Conservation (phyloP, 23 tunicate species). For the Halocynthia aurantium region DNA sequence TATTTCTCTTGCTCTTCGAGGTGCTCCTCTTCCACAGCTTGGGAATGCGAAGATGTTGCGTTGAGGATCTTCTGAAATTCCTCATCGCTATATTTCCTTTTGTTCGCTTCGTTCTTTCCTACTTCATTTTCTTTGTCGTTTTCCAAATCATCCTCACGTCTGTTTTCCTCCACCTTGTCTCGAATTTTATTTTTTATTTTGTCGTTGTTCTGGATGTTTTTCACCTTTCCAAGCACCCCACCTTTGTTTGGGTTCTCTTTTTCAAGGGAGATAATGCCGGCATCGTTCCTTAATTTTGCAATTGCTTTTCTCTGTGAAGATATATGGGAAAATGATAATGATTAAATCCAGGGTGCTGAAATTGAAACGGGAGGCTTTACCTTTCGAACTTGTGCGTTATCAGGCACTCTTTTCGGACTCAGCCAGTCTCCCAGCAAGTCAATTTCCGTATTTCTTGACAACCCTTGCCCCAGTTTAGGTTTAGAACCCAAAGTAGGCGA, state of each 20-base stretch:
- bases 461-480: constrained; percentile 9
- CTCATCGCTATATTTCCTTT: constrained; percentile 17
- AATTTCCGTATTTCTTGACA: constrained; percentile 3
- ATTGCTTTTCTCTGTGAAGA: constrained; percentile 75
- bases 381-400: constrained; percentile 33
- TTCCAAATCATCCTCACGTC: neutral
- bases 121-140: constrained; percentile 12
- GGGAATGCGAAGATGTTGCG: constrained; percentile 46
- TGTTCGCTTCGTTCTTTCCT: neutral
- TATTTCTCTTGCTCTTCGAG: constrained; percentile 66
- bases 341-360: too few species aligned
- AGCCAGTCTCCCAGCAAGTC: constrained; percentile 50
- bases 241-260: constrained; percentile 36
- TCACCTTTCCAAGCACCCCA: constrained; percentile 22
- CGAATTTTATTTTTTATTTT: constrained; percentile 26
- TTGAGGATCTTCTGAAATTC: constrained; percentile 54
- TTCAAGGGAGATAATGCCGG: constrained; percentile 42
- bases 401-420: neutral
- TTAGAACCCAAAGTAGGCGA: neutral
- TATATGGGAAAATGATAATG: neutral
- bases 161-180: constrained; percentile 44
- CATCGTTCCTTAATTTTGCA: constrained; percentile 39
- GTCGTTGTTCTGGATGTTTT: constrained; percentile 17
- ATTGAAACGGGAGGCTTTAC: neutral
- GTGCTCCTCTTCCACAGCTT: constrained; percentile 51